Evolutionary conservation across 2,888 invertebrate genomes (phyloP).

Genomic region (Diarsia mendica): DNA sequence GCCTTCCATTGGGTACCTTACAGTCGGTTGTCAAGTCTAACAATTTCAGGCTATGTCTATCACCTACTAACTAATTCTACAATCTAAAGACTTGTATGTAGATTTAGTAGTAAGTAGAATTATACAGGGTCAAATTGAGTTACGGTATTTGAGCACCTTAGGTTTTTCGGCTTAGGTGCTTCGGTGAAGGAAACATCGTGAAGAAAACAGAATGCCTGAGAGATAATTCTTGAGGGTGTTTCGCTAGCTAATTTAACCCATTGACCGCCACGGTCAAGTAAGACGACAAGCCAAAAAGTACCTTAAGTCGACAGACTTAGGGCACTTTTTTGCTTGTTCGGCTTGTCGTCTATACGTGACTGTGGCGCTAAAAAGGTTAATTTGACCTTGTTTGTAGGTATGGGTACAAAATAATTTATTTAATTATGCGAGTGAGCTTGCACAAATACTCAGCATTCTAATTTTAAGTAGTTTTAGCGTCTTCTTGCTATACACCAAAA

Average conservation of each 20-base stretch:
- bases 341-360: no score
- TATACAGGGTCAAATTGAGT: slow-evolving; percentile 1
- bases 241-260: not conserved
- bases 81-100: slow-evolving; percentile 24
- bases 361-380: no score
- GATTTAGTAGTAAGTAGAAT: slow-evolving; percentile 1
- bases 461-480: slow-evolving; percentile 33
- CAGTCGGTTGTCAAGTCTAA: not conserved
- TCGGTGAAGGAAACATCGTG: no score
- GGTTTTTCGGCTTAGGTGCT: no score
- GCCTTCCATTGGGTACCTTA: not conserved
- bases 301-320: no score
- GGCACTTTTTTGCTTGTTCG: no score
- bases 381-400: slow-evolving; percentile 10
- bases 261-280: no score
- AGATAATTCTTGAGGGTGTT: no score
- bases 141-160: not conserved
- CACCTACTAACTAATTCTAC: slow-evolving; percentile 14
- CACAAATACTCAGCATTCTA: slow-evolving; percentile 54
- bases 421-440: slow-evolving; percentile 46
- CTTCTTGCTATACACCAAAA: slow-evolving; percentile 15
- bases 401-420: slow-evolving; percentile 26
- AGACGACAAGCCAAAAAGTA: no score
- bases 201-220: no score
- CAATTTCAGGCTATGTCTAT: slow-evolving; percentile 1